A percentile compares a stretch with the other conserved stretches of the same genome.
Conservation (phyloP, 2,797 vertebrate genomes). For the Manis javanica region DNA sequence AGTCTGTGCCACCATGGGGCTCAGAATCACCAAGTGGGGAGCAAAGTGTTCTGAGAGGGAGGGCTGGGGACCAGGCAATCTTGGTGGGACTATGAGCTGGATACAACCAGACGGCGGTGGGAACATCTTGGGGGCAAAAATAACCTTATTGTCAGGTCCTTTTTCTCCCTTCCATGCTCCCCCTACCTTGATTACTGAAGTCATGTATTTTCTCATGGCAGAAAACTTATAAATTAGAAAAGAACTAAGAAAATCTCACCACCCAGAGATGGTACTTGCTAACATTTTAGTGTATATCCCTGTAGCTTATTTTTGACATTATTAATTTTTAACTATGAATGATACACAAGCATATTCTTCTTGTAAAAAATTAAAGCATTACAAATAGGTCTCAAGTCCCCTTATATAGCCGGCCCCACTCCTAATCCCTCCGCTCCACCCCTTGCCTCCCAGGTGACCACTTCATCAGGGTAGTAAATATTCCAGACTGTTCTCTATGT, state of each 20-base stretch:
- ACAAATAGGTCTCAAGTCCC: not conserved
- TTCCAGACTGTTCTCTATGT: not conserved
- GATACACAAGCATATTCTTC: not conserved
- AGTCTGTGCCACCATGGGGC: rapidly evolving
- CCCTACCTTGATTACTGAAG: not conserved
- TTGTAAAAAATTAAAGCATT: not conserved
- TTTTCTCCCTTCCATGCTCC: not conserved
- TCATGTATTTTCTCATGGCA: not conserved
- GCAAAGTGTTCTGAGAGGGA: no score
- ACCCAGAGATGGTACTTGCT: not conserved
- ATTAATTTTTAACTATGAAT: slow-evolving; percentile 21
- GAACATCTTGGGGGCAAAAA: not conserved
- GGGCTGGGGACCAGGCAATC: not conserved
- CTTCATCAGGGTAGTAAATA: not conserved
- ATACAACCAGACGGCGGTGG: not conserved
- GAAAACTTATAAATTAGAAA: not conserved
- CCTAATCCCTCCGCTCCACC: not conserved
- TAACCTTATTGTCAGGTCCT: not conserved
- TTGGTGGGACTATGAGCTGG: not conserved
- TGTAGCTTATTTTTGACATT: not conserved
- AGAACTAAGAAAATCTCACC: slow-evolving; percentile 18
- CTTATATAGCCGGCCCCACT: not conserved
- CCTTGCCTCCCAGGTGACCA: not conserved
- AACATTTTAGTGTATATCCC: not conserved
- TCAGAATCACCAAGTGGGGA: not conserved